These are phyloP conservation scores for Camponotus pennsylvanicus DNA, from an alignment of 1,140 invertebrate species.

Conservation along the genomic window DNA sequence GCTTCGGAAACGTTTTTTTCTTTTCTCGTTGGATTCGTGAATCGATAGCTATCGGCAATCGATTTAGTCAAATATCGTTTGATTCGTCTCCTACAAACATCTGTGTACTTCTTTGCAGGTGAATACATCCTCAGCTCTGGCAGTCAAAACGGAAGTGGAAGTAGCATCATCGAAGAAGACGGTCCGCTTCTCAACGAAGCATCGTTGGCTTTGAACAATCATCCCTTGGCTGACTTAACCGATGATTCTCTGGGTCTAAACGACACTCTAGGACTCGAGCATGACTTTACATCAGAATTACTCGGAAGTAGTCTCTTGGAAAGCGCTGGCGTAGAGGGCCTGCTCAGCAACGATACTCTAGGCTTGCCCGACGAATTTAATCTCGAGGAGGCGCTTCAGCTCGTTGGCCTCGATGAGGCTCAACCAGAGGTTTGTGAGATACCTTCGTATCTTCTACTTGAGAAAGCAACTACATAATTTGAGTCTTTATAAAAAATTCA, in stretches of 20 bases:
- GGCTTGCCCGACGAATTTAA: conserved; percentile 88
- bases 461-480: neutral
- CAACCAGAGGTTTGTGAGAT: conserved; percentile 83
- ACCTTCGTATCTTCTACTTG: conserved; percentile 20
- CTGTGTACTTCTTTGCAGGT: conserved; percentile 74
- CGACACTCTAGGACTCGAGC: conserved; percentile 82
- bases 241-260: conserved; percentile 83
- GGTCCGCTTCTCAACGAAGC: conserved; percentile 77
- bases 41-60: neutral
- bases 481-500: neutral
- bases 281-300: conserved; percentile 84
- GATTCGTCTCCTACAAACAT: neutral
- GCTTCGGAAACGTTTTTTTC: neutral
- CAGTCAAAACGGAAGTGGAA: conserved; percentile 68
- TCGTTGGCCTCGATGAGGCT: conserved; percentile 90
- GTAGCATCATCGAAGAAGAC: conserved; percentile 72
- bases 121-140: conserved; percentile 83
- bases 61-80: neutral
- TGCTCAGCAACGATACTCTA: conserved; percentile 83
- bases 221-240: conserved; percentile 79
- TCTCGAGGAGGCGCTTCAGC: conserved; percentile 91
- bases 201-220: conserved; percentile 79
- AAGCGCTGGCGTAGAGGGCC: conserved; percentile 79
- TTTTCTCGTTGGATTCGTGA: neutral
- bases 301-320: conserved; percentile 80